Evolutionary conservation across 2,888 invertebrate species (phyloP), one percentile per base, ranked within the genome.

Genomic region (Geophilus truncorum): DNA sequence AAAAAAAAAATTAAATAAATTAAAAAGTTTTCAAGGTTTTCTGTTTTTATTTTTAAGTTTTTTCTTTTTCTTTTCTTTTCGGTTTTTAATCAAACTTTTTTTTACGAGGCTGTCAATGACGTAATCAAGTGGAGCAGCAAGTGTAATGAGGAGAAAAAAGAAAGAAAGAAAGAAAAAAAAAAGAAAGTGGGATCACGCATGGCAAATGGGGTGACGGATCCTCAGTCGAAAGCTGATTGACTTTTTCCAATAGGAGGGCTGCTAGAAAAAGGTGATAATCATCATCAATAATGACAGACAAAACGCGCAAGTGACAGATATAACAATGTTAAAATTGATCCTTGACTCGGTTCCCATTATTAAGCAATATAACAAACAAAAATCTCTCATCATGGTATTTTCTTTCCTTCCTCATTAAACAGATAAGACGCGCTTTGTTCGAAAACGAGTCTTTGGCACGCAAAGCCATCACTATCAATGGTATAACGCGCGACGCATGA

Each of bases 341-440:
- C 70, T 70, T 70, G 70, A 70, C 70, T 70, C 28, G 25, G 25
- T 70, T 70, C 70, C 28, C 70, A 25, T 70, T 25, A 70, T 70
- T 28, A 70, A 70, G n/a, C 70, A 70, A 70, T 70, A 70, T n/a
- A 70, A 70, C 70, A 28, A 70, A 70, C 28, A 70, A 28, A 12
- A 70, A 28, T 28, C 25, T 70, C 70, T 70, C 70, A 70, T 70
- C 70, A 70, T 12, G 70, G 28, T 70, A 70, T 70, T 70, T 70
- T 70, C 70, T 70, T 70, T 70, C 70, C 70, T 70, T 70, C 70
- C 70, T 70, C 70, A 70, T 70, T 70, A 70, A 70, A 10, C 25
- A 70, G 70, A 70, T 70, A 70, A 70, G 70, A 70, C 70, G 70
- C 70, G 70, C 70, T 70, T 70, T 70, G 70, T 70, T 70, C 25